These are phyloP conservation scores for Centropus unirufus DNA, from an alignment of 2,113 vertebrate species.

Conservation along the genomic window DNA sequence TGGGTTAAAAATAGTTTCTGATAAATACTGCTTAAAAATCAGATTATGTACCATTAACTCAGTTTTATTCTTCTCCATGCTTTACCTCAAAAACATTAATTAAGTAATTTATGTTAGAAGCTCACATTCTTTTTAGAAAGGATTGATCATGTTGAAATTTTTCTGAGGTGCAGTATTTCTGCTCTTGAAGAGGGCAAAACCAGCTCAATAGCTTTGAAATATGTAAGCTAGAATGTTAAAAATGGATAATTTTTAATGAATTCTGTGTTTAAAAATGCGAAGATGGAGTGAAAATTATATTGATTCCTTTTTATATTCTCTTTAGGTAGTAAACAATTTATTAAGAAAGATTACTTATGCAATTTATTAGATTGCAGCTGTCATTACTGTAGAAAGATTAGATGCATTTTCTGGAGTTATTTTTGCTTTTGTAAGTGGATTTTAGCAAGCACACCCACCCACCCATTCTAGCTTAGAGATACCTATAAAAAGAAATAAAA, in stretches of 20 bases:
- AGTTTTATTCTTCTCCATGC: not conserved
- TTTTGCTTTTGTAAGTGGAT: not conserved
- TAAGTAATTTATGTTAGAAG: not conserved
- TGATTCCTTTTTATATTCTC: not conserved
- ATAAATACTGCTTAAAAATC: not conserved
- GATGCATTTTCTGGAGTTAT: not conserved
- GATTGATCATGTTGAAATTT: not conserved
- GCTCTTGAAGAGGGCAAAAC: not conserved
- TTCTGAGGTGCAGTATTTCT: not conserved
- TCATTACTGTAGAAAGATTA: not conserved
- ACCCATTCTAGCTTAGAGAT: not conserved
- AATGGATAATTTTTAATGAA: slow-evolving; percentile 17
- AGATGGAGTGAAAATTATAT: not conserved
- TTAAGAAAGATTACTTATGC: not conserved
- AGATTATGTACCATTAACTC: not conserved
- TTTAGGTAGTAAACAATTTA: not conserved
- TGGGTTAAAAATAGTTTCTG: not conserved
- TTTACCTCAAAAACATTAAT: not conserved
- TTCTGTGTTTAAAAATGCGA: not conserved
- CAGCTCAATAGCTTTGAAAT: not conserved
- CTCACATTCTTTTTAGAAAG: not conserved
- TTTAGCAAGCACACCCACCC: not conserved
- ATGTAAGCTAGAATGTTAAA: not conserved
- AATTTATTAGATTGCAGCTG: not conserved
- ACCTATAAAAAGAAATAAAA: not conserved